Base-by-base conservation (phyloP, 64 coral and sea anemone genomes). In the Pocillopora verrucosa region DNA sequence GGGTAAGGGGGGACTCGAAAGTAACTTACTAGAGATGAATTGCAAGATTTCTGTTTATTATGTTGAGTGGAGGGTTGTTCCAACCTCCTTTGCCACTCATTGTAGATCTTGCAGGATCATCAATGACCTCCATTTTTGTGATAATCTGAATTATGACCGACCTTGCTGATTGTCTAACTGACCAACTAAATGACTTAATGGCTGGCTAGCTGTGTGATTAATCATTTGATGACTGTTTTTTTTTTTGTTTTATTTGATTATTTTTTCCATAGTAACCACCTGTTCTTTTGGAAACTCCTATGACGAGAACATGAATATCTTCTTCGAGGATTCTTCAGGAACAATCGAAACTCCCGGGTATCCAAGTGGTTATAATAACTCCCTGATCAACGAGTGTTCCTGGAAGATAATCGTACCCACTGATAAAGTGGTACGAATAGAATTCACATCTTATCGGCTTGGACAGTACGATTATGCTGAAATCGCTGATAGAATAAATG, bases 271-370 rank as follows among this genome's bases (percentile, higher is more conserved):
- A 84, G 80, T 35, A 67, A 0, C 35, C 13, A 41, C 36, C 11
- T 84, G 80, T 69, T 68, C 80, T 15, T 15, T 63, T 24, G 11
- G 1, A 24, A 84, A 84, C 62, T 69, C 80, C 11, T 11, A 41
- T 1, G 80, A 84, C 16, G 80, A 84, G 63, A 84, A 84, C 62
- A n/a, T 13, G 62, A 69, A 69, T 38, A 84, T 84, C 24, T 20
- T 69, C 19, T 38, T 84, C 11, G 41, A 11, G 69, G 37, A 30
- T 63, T 24, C 80, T 5, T 69, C 80, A 10, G 80, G 80, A 56
- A 37, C 37, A 0, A 56, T 84, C 17, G 69, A 67, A n/a, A 84
- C 60, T 13, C 80, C 80, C 10, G 60, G 80, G 22, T 84, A 51
- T 84, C 80, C 80, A 22, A 16, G 69, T 0, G 63, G 37, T 36